These are phyloP conservation scores for Cheilosia grossa DNA, from an alignment of 2,888 invertebrate genomes.

Conservation along the genomic window DNA sequence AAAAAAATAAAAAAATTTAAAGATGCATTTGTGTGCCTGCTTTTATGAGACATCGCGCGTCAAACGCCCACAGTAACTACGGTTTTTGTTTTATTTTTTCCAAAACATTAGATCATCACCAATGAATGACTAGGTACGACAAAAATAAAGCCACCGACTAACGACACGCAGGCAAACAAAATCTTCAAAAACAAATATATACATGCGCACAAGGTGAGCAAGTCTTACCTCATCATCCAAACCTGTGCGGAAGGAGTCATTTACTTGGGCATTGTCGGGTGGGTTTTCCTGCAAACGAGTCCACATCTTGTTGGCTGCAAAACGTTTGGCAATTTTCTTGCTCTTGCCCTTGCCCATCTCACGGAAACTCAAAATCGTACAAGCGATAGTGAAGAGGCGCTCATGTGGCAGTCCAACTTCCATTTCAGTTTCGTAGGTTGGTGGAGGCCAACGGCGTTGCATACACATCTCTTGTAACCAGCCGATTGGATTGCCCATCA, in stretches of 20 bases:
- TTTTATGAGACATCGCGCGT: constrained; percentile 26
- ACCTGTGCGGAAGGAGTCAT: constrained; percentile 87
- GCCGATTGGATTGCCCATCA: constrained; percentile 96
- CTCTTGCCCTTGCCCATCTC: constrained; percentile 96
- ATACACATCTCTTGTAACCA: constrained; percentile 98
- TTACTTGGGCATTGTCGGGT: constrained; percentile 86
- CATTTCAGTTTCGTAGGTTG: constrained; percentile 92
- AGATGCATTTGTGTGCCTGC: constrained; percentile 63
- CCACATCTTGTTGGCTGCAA: constrained; percentile 98
- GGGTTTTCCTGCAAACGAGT: constrained; percentile 91
- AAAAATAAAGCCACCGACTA: constrained; percentile 33
- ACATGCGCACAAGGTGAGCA: neutral
- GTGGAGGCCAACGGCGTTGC: constrained; percentile 97
- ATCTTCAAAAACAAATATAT: constrained; percentile 10
- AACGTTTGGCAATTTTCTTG: constrained; percentile 98
- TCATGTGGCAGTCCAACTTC: constrained; percentile 93
- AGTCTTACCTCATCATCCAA: constrained; percentile 87
- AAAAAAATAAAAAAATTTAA: neutral
- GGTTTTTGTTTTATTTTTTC: neutral
- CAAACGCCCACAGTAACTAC: constrained; percentile 64
- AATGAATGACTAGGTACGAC: constrained; percentile 19
- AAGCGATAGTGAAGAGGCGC: constrained; percentile 95
- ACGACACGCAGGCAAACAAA: constrained; percentile 66
- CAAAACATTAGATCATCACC: constrained; percentile 31
- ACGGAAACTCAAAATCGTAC: constrained; percentile 92